A percentile compares a stretch with the other conserved stretches of the same genome.
These are phyloP conservation scores for Lutjanus erythropterus DNA, from an alignment of 2,113 vertebrate species.

Conservation along the genomic window DNA sequence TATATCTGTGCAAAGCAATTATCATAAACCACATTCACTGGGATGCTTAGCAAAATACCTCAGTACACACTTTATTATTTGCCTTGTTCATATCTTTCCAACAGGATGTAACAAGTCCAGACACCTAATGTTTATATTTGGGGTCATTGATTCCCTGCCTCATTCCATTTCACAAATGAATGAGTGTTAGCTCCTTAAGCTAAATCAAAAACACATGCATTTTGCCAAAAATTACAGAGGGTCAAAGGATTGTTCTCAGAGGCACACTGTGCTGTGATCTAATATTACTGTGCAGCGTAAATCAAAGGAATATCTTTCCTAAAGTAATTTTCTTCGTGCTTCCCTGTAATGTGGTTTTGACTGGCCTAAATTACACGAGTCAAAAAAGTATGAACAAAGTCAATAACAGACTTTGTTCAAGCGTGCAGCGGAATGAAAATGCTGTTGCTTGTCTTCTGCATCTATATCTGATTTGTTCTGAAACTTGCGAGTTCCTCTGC, in stretches of 20 bases:
- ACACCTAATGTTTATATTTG: slow-evolving; percentile 4
- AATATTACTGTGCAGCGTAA: background rate
- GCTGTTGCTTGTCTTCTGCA: background rate
- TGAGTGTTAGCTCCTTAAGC: slow-evolving; percentile 20
- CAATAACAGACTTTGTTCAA: slow-evolving; percentile 12
- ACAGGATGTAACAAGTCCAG: background rate
- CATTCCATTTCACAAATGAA: slow-evolving; percentile 23
- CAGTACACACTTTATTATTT: background rate
- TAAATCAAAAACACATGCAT: slow-evolving; percentile 5
- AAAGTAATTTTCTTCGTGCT: background rate
- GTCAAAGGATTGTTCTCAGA: background rate
- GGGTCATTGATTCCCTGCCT: slow-evolving; percentile 8
- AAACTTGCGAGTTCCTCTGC: background rate
- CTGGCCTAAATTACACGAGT: background rate
- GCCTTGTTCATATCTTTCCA: background rate
- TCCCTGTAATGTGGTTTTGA: background rate
- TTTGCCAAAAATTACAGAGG: background rate
- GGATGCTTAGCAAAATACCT: slow-evolving; percentile 7
- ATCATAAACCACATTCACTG: slow-evolving; percentile 10
- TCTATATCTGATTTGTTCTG: background rate
- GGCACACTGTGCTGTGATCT: background rate
- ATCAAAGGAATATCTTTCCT: background rate
- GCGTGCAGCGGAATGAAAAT: slow-evolving; percentile 40
- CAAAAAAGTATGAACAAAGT: background rate
- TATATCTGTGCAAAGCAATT: slow-evolving; percentile 6